Percentiles rank a stretch among this genome's conserved stretches.
Conservation (phyloP, 2,888 invertebrate species). For the Chrysolina americana region DNA sequence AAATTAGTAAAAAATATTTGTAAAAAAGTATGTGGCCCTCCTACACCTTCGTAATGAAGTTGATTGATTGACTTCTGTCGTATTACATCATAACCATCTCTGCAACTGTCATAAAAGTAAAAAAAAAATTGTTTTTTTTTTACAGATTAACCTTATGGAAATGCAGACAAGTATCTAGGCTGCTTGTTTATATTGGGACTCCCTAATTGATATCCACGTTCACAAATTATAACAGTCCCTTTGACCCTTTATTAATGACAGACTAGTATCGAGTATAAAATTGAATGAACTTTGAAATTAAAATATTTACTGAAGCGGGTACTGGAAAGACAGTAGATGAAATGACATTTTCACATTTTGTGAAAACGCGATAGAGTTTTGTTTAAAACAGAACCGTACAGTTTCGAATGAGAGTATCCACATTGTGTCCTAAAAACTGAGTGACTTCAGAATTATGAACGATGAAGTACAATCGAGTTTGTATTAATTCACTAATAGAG, state of each 20-base stretch:
- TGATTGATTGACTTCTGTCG: no score
- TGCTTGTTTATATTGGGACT: background rate
- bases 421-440: background rate
- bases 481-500: no score
- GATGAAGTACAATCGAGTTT: no score
- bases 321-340: background rate
- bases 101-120: no score
- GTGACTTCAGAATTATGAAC: background rate
- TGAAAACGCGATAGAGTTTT: background rate
- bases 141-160: background rate
- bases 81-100: no score
- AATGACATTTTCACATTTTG: background rate
- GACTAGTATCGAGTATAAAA: background rate
- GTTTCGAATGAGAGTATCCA: background rate
- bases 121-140: no score
- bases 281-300: background rate
- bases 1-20: no score
- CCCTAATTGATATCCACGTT: background rate
- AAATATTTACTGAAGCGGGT: background rate
- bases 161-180: background rate
- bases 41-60: no score
- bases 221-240: background rate
- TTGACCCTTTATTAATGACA: background rate
- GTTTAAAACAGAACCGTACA: background rate
- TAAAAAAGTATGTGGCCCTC: no score